phyloP scores from a whole-genome alignment of 2,888 invertebrate genomes.

The Nephrotoma guestfalica region DNA sequence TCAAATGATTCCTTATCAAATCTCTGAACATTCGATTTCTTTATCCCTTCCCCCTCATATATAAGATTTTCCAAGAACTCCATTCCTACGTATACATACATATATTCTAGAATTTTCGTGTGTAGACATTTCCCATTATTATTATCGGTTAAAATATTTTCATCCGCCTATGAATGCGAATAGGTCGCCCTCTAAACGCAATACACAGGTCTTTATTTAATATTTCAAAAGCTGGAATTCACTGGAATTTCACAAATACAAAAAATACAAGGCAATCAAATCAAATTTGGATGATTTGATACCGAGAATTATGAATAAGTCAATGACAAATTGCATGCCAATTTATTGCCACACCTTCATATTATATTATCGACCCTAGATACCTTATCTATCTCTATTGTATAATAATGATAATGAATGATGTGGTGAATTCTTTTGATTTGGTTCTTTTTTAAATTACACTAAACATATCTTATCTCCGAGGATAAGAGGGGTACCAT shows the following conservation, averaged over 20 bases:
- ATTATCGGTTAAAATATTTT: neutral
- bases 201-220: neutral
- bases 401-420: neutral
- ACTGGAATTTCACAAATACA: neutral
- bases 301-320: neutral
- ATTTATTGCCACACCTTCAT: neutral
- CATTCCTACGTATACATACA: neutral
- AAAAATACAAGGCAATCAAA: neutral
- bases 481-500: neutral
- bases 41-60: neutral
- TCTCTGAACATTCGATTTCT: neutral
- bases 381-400: neutral
- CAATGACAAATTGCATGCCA: neutral
- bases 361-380: neutral
- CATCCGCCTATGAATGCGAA: neutral
- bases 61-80: neutral
- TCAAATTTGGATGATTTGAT: neutral
- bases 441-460: neutral
- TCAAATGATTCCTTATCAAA: neutral
- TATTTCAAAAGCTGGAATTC: neutral
- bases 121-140: neutral
- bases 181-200: neutral
- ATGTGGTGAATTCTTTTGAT: neutral
- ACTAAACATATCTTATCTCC: neutral
- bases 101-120: neutral